Base-by-base conservation (phyloP, 2,888 invertebrate species). In the Sarcophaga carnaria region DNA sequence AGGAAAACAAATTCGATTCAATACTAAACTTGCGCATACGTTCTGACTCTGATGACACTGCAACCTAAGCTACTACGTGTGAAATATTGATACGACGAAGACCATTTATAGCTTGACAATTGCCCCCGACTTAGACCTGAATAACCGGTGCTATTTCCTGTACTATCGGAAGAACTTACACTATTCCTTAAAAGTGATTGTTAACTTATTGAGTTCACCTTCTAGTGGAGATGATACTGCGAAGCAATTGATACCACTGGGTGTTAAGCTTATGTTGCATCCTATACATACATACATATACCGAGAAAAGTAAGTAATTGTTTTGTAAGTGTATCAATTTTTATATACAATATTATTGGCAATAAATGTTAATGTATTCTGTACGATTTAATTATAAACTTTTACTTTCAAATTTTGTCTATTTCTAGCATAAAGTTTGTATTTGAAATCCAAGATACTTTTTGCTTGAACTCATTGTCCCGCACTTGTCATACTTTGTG, bases 51-150 rank as follows among this genome's bases (percentile, higher is more conserved):
- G 93, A 93, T 17, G 92, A 90, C 3, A 93, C 92, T 12, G 93
- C 4, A 93, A 72, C 93, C 93, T n/a, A 93, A 88, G 88, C 94
- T 94, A 87, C 93, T 93, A 76, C 92, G 92, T 17, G 92, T 92
- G 67, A 93, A 93, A 90, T 93, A 93, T 89, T 92, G 93, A 90
- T 92, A 93, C 70, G 92, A 90, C 20, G 89, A 87, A 25, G 90
- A 92, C 93, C 93, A 93, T 25, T 92, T 91, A 85, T 93, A 93
- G 25, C 92, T 91, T 17, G 91, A 92, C 22, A 90, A 88, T 71
- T 87, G 88, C 49, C 90, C 90, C n/a, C 91, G 90, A 82, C 91
- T 91, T 69, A 91, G 90, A 4, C 93, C 93, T 17, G 93, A 93
- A 79, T 93, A 94, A 0, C 94, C 94, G 14, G 93, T 93, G 83